phyloP scores from a whole-genome alignment of 1,140 invertebrate species.

The Bombus huntii region DNA sequence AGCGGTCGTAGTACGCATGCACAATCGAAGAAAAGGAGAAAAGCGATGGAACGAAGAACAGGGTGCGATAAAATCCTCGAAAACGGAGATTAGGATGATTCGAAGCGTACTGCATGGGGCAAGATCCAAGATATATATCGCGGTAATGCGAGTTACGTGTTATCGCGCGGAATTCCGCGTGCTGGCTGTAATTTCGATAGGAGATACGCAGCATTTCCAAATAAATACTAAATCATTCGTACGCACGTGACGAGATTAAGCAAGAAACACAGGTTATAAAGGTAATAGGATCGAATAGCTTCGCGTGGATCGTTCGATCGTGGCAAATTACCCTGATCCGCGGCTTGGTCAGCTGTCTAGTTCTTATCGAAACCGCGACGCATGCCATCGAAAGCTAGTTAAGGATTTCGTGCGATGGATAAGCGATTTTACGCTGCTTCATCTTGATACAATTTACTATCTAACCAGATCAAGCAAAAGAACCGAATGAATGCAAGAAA shows the following conservation, averaged over 20 bases:
- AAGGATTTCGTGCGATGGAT: no score
- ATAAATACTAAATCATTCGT: neutral
- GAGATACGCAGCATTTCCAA: neutral
- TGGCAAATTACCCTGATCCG: conserved; percentile 17
- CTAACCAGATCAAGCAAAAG: neutral
- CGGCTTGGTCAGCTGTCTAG: neutral
- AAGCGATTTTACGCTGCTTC: conserved; percentile 1
- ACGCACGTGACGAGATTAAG: neutral
- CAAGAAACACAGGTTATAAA: neutral
- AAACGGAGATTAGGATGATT: neutral
- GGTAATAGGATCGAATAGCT: neutral
- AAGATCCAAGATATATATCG: neutral
- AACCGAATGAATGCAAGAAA: neutral
- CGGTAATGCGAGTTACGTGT: neutral
- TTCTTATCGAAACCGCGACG: neutral
- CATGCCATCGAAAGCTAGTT: neutral
- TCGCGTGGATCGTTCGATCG: neutral
- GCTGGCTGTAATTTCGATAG: neutral
- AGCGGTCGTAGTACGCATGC: neutral
- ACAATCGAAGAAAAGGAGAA: conserved; percentile 5
- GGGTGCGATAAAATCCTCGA: neutral
- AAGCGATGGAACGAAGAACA: neutral
- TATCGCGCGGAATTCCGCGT: neutral
- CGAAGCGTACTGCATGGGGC: no score
- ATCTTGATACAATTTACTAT: conserved; percentile 11